These are phyloP conservation scores for Typhlomys cinereus DNA, from an alignment of 2,113 vertebrate species.

Conservation along the genomic window DNA sequence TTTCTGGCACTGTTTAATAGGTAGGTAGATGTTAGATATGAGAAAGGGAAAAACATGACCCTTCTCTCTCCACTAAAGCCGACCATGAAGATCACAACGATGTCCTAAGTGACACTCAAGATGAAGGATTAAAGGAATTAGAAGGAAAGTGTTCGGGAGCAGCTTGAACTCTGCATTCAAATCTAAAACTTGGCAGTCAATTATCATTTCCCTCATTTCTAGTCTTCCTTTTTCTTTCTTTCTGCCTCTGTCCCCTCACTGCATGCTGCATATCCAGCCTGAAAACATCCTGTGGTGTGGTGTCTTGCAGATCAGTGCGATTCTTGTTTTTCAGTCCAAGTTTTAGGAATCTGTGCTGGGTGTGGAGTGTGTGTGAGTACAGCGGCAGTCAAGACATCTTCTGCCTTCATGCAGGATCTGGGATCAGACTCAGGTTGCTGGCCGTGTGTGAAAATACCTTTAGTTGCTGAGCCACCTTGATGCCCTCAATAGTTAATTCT, in stretches of 20 bases:
- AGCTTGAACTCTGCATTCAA: constrained; percentile 5
- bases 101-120: not conserved
- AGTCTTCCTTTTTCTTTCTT: not conserved
- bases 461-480: too few species aligned
- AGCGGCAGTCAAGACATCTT: too few species aligned
- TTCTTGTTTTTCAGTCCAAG: too few species aligned
- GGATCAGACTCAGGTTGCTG: too few species aligned
- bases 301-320: not conserved
- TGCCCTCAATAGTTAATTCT: not conserved
- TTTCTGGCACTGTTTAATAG: not conserved
- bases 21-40: not conserved
- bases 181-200: constrained; percentile 30
- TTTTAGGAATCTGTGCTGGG: too few species aligned
- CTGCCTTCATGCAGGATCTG: too few species aligned
- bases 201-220: constrained; percentile 26
- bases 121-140: not conserved
- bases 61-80: not conserved
- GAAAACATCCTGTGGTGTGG: not conserved
- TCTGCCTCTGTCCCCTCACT: not conserved
- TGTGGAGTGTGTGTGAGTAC: too few species aligned
- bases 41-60: not conserved
- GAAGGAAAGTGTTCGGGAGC: not conserved
- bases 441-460: too few species aligned
- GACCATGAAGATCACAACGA: not conserved
- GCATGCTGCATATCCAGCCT: not conserved